phyloP scores from a whole-genome alignment of 2,888 invertebrate species.

The Eupelmus urozonus region DNA sequence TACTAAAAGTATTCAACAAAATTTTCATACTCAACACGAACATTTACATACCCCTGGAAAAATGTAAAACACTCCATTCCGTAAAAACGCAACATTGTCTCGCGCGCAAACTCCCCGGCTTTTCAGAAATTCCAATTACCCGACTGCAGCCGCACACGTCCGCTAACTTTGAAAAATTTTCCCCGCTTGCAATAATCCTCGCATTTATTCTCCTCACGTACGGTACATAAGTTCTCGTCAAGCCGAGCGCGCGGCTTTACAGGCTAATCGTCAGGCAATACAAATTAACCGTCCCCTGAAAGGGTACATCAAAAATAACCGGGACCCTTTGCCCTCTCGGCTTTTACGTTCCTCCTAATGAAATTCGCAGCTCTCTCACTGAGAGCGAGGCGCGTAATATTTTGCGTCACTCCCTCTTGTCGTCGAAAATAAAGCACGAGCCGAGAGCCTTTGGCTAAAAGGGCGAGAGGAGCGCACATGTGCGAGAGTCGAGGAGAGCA shows the following conservation, averaged over 20 bases:
- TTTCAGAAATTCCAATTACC: no score
- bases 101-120: no score
- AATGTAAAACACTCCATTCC: no score
- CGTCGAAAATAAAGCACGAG: constrained; percentile 53
- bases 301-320: neutral
- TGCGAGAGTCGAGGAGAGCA: neutral
- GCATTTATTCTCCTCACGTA: no score
- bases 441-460: neutral
- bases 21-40: no score
- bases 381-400: constrained; percentile 31
- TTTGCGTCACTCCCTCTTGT: constrained; percentile 44
- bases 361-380: constrained; percentile 30
- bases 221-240: no score
- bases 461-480: neutral
- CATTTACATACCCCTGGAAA: no score
- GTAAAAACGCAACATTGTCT: no score
- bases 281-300: constrained; percentile 40
- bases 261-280: constrained; percentile 44
- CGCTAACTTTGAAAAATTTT: no score
- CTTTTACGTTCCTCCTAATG: constrained; percentile 50
- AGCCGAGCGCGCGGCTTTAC: neutral
- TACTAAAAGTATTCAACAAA: no score
- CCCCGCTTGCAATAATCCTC: no score
- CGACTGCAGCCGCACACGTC: no score
- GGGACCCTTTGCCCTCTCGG: constrained; percentile 13